phyloP scores from a whole-genome alignment of 2,888 invertebrate genomes.

The Xestobium rufovillosum region DNA sequence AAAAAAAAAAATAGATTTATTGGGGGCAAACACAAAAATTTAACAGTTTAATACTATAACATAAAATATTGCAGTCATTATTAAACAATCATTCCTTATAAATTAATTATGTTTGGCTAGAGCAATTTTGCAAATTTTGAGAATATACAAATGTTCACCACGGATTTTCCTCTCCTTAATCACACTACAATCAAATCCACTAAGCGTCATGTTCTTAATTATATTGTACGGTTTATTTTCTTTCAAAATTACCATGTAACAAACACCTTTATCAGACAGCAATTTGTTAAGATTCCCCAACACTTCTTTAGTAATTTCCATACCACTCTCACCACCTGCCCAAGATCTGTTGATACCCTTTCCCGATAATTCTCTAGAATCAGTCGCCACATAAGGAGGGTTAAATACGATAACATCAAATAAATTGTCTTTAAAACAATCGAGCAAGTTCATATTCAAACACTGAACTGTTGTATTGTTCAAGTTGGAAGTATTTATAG shows the following conservation, averaged over 20 bases:
- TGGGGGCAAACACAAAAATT: too few relatives aligned
- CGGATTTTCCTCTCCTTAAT: constrained; percentile 71
- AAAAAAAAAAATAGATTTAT: too few relatives aligned
- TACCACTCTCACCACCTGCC: constrained; percentile 71
- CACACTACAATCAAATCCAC: constrained; percentile 53
- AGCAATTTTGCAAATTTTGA: constrained; percentile 54
- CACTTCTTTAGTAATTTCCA: constrained; percentile 70
- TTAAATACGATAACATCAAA: constrained; percentile 93
- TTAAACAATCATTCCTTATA: too few relatives aligned
- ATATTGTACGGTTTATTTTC: constrained; percentile 81
- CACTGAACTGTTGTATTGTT: constrained; percentile 62
- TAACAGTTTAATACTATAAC: too few relatives aligned
- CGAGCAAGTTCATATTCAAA: constrained; percentile 57
- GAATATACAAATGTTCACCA: constrained; percentile 79
- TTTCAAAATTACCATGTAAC: constrained; percentile 82
- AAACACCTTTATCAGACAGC: constrained; percentile 66
- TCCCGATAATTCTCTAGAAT: constrained; percentile 58
- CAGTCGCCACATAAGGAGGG: constrained; percentile 95
- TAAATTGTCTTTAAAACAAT: constrained; percentile 47
- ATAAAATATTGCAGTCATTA: too few relatives aligned
- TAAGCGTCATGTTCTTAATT: constrained; percentile 48
- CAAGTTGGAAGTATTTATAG: constrained; percentile 57
- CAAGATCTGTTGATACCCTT: constrained; percentile 57
- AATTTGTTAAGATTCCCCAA: constrained; percentile 61
- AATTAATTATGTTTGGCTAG: too few relatives aligned